Evolutionary conservation across 2,888 invertebrate species (phyloP).

Genomic region (Leptarthrus brevirostris): DNA sequence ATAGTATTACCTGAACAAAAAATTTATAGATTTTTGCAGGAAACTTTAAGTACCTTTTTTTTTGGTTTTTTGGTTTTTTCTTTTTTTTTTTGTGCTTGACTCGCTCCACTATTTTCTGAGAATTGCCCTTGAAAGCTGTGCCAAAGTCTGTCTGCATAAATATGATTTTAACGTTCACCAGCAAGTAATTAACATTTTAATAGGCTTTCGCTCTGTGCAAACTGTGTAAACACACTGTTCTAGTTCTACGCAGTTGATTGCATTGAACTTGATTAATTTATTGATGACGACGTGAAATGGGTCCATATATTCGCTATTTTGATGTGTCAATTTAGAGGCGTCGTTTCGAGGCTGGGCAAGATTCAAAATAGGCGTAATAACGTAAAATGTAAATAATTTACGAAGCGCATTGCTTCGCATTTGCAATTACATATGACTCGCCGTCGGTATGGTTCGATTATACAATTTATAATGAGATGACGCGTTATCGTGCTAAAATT

Average conservation of each 20-base stretch:
- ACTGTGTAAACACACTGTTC: background rate
- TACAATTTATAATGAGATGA: no score
- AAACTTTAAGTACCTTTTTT: background rate
- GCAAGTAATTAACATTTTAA: background rate
- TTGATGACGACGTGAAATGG: background rate
- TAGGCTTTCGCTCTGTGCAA: background rate
- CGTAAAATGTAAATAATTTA: no score
- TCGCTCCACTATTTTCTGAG: background rate
- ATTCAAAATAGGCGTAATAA: no score
- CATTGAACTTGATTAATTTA: conserved; percentile 34
- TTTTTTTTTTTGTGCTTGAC: background rate
- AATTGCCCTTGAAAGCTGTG: background rate
- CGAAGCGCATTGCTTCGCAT: no score
- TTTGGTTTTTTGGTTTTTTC: no score
- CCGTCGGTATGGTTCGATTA: no score
- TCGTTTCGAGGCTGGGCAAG: background rate
- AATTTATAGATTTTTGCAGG: background rate
- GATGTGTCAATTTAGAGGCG: background rate
- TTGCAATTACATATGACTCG: no score
- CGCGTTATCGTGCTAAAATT: no score
- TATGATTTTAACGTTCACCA: conserved; percentile 7
- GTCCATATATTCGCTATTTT: conserved; percentile 3
- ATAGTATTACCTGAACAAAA: background rate
- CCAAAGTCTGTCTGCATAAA: background rate
- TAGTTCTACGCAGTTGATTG: background rate